phyloP scores from a whole-genome alignment of 1,140 invertebrate species.

The Heliconius congener region DNA sequence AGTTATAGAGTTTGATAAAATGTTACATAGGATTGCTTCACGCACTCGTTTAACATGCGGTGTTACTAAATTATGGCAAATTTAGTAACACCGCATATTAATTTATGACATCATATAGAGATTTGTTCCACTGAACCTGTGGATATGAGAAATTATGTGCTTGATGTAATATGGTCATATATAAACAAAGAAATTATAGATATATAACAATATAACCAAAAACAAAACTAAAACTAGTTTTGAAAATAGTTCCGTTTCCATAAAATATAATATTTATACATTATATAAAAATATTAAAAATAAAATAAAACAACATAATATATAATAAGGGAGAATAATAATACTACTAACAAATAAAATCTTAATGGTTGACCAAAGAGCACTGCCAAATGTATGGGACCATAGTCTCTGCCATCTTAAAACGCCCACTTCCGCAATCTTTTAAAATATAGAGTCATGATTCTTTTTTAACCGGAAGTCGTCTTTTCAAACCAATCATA shows the following conservation, averaged over 20 bases:
- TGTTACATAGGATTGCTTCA: neutral
- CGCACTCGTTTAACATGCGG: neutral
- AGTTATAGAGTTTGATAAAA: slow-evolving; percentile 1
- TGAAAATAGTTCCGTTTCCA: neutral
- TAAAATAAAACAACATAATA: neutral
- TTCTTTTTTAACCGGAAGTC: slow-evolving; percentile 12
- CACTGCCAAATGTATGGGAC: neutral
- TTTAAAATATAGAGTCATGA: slow-evolving; percentile 11
- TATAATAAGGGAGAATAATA: neutral
- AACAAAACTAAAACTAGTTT: no score
- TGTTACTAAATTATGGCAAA: neutral
- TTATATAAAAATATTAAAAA: neutral
- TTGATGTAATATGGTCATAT: no score
- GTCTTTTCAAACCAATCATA: slow-evolving; percentile 12
- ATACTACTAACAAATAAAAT: neutral
- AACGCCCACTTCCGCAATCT: slow-evolving; percentile 9
- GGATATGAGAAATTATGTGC: no score
- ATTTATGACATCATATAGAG: no score
- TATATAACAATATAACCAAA: no score
- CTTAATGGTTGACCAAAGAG: neutral
- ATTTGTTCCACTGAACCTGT: no score
- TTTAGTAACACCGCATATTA: no score
- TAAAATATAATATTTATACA: neutral
- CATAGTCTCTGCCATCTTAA: slow-evolving; percentile 1
- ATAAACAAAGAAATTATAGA: no score